phyloP scores from a whole-genome alignment of 2,113 vertebrate species.

The Microcebus lehilahytsara region DNA sequence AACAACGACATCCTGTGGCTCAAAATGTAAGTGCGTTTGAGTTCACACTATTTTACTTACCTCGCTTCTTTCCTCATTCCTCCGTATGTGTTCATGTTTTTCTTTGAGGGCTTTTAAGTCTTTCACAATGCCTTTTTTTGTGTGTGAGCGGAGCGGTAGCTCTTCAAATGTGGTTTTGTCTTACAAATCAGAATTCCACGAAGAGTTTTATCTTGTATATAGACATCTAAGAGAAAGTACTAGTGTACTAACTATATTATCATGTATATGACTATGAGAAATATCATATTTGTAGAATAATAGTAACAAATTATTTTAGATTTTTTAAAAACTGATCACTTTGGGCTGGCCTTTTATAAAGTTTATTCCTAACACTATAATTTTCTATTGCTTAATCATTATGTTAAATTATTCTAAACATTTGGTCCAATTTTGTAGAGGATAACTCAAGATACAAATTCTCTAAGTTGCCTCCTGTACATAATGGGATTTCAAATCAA shows the following conservation, averaged over 20 bases:
- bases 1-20: conserved; percentile 72
- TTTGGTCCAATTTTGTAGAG: not conserved
- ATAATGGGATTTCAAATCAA: not conserved
- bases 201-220: not conserved
- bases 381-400: not conserved
- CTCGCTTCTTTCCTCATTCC: not conserved
- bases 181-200: conserved; percentile 23
- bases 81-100: not conserved
- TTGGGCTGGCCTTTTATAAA: not conserved
- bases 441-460: not conserved
- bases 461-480: not conserved
- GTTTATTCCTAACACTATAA: not conserved
- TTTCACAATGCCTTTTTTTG: not conserved
- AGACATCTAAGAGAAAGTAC: not conserved
- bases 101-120: not conserved
- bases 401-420: conserved; percentile 18
- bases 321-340: not conserved
- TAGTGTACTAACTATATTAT: not conserved
- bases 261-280: not conserved
- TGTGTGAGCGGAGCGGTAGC: not conserved
- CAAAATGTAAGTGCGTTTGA: conserved; percentile 51
- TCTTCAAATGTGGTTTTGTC: not conserved
- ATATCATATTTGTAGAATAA: not conserved
- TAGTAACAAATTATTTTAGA: not conserved
- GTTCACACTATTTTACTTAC: not conserved